Evolutionary conservation across 2,113 vertebrate genomes (phyloP).

Genomic region (Stictonetta naevosa): DNA sequence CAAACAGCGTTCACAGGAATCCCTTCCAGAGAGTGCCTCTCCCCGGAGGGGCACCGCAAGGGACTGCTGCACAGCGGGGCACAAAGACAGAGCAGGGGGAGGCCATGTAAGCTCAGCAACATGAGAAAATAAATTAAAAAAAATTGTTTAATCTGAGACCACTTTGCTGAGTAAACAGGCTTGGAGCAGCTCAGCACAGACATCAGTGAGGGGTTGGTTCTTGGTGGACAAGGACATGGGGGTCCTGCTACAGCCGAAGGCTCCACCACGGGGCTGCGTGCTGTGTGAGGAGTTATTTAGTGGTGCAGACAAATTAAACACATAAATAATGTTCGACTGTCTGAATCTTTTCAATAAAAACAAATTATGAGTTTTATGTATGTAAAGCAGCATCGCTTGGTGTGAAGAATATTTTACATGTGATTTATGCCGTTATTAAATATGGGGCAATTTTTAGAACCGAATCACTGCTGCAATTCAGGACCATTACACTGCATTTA

Average conservation of each 20-base stretch:
- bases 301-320: conserved; percentile 76
- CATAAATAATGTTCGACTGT: conserved; percentile 73
- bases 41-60: accelerated
- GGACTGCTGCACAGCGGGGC: accelerated
- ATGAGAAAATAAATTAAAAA: no score
- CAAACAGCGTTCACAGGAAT: neutral
- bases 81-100: neutral
- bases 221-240: accelerated
- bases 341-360: conserved; percentile 76
- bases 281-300: conserved; percentile 69
- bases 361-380: conserved; percentile 77
- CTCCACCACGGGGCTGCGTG: neutral
- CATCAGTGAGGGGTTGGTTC: no score
- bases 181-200: no score
- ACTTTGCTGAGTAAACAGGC: no score
- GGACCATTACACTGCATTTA: conserved; percentile 23
- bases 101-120: no score
- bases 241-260: neutral
- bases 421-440: conserved; percentile 72
- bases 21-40: accelerated
- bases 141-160: no score
- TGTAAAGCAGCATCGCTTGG: conserved; percentile 70
- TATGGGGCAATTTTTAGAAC: conserved; percentile 16
- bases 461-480: conserved; percentile 19
- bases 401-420: conserved; percentile 42